Evolutionary conservation across 1,140 invertebrate species (phyloP), one percentile per base, ranked within the genome.

Genomic region (Bombus haemorrhoidalis): DNA sequence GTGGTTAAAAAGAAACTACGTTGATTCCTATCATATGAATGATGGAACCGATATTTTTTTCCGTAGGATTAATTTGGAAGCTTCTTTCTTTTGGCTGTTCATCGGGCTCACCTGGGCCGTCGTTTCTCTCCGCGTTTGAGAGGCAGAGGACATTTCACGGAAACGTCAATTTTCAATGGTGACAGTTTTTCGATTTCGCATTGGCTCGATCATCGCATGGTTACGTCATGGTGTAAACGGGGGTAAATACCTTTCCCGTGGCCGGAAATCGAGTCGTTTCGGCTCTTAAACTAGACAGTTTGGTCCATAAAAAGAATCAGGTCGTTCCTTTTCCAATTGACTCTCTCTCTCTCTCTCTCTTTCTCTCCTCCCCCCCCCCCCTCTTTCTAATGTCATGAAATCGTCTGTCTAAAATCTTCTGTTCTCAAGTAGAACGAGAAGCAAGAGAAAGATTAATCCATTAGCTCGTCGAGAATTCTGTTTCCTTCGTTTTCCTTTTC

Each of bases 141-240:
- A 73, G 81, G 62, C 47, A 72, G 43, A 83, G 75, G 37, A 43
- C 47, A 62, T 66, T 72, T 1, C 76, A 62, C 79, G 84, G 89
- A 84, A 89, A 88, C 77, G 88, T 91, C 90, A 86, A 90, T 91
- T 92, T 91, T 86, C 82, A 80, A 86, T 83, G 64, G 77, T 92
- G 91, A 93, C 92, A 93, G 89, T 90, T 93, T 92, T 92, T 91
- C 92, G 89, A 91, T 93, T 90, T 91, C 89, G 84, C 77, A 77
- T 88, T 82, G 81, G 81, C 62, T 68, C 78, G 64, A 41, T 73
- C 41, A 75, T 64, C 59, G 28, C 6, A 34, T 37, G 32, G 69
- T 13, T 25, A 15, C 43, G n/a, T 59, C 34, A 34, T 59, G n/a
- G 57, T 62, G 68, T 32, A 85, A 64, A 78, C 43, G 64, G 22